A percentile compares a stretch with the other conserved stretches of the same genome.
phyloP scores from a whole-genome alignment of 2,888 invertebrate species.

The Drosophila pseudotakahashii region DNA sequence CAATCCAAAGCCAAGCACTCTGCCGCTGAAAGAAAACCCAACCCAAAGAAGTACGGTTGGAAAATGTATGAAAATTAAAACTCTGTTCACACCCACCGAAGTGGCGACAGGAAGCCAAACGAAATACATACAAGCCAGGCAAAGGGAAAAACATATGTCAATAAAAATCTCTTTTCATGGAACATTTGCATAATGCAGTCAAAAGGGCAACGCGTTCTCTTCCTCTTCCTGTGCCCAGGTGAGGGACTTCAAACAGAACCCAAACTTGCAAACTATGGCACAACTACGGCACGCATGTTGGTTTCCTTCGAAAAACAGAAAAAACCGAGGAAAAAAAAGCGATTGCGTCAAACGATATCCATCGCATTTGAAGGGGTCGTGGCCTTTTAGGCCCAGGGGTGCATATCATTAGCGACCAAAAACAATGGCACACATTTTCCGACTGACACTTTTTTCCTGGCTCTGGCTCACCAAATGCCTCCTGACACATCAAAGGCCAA shows the following conservation, averaged over 20 bases:
- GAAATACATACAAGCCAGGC: conserved; percentile 24
- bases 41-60: conserved; percentile 12
- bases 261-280: conserved; percentile 43
- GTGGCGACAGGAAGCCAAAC: conserved; percentile 45
- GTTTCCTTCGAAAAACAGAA: conserved; percentile 61
- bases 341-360: conserved; percentile 62
- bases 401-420: conserved; percentile 80
- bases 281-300: conserved; percentile 70
- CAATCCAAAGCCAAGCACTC: conserved; percentile 14
- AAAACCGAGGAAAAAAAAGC: conserved; percentile 37
- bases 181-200: conserved; percentile 81
- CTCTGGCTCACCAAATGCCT: conserved; percentile 18
- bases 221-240: conserved; percentile 68
- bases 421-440: conserved; percentile 75
- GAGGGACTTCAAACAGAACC: conserved; percentile 57
- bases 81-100: conserved; percentile 74
- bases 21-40: conserved; percentile 4
- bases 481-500: conserved; percentile 75
- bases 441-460: conserved; percentile 62
- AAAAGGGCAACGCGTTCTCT: conserved; percentile 73
- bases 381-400: conserved; percentile 67
- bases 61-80: conserved; percentile 56
- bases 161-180: conserved; percentile 73
- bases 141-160: conserved; percentile 72
- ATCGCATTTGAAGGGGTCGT: conserved; percentile 34